Conservation (phyloP, 2,888 invertebrate genomes). For the Hypena proboscidalis region DNA sequence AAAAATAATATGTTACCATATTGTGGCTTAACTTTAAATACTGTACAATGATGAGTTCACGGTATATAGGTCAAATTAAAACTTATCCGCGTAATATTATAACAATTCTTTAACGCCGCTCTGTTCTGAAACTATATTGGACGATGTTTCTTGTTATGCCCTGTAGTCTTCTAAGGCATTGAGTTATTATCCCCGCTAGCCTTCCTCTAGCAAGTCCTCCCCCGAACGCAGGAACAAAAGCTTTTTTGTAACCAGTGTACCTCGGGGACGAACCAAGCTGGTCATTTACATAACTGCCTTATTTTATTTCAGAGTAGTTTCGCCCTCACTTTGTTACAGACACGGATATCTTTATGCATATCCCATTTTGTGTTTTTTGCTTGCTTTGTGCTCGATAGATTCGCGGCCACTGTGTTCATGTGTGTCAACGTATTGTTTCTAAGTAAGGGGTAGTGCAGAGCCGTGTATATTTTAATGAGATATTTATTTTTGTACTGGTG, state of each 20-base stretch:
- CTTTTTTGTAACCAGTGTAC: conserved; percentile 67
- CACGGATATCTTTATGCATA: conserved; percentile 68
- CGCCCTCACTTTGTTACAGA: conserved; percentile 60
- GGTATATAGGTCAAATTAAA: too few species aligned
- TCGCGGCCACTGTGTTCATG: conserved; percentile 34
- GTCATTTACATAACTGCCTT: conserved; percentile 78
- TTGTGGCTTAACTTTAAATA: too few species aligned
- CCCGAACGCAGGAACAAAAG: conserved; percentile 58
- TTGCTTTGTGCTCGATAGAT: conserved; percentile 36
- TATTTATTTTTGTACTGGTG: not conserved
- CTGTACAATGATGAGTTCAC: too few species aligned
- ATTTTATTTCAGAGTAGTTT: conserved; percentile 68
- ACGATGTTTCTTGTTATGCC: too few species aligned
- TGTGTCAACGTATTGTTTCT: conserved; percentile 41
- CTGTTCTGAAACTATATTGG: too few species aligned
- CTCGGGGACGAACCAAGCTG: conserved; percentile 54
- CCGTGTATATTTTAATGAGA: not conserved
- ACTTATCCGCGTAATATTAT: too few species aligned
- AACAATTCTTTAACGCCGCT: too few species aligned
- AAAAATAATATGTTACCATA: too few species aligned
- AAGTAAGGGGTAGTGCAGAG: conserved; percentile 26
- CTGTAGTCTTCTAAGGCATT: too few species aligned
- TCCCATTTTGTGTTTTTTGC: conserved; percentile 42
- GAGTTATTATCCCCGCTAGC: conserved; percentile 13
- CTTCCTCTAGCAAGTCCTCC: conserved; percentile 15